Evolutionary conservation across 2,888 invertebrate genomes (phyloP).

Genomic region (Exocentrus adspersus): DNA sequence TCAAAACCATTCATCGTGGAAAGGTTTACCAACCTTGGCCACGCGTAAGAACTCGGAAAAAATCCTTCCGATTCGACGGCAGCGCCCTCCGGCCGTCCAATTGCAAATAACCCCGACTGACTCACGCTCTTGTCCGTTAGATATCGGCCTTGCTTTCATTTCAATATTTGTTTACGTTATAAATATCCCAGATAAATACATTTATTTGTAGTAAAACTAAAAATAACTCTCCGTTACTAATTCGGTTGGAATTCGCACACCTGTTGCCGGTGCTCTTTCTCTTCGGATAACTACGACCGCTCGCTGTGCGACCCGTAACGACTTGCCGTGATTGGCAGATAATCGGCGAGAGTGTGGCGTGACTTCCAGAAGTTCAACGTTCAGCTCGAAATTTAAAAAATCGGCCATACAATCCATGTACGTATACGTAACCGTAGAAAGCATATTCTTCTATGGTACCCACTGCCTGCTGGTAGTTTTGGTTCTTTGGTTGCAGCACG

Average conservation of each 20-base stretch:
- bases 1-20: neutral
- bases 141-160: conserved; percentile 27
- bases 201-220: conserved; percentile 25
- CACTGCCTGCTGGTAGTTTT: no score
- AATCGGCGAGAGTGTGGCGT: neutral
- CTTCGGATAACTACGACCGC: neutral
- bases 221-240: conserved; percentile 18
- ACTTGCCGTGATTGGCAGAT: neutral
- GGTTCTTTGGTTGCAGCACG: no score
- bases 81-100: neutral
- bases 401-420: no score
- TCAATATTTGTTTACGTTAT: conserved; percentile 30
- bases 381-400: no score
- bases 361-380: neutral
- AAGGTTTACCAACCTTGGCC: neutral
- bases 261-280: conserved; percentile 11
- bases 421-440: no score
- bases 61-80: no score
- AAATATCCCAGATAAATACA: conserved; percentile 26
- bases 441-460: no score
- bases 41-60: neutral
- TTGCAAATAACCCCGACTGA: neutral
- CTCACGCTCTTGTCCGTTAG: neutral
- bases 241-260: conserved; percentile 18
- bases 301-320: neutral